Evolutionary conservation across 2,888 invertebrate species (phyloP), one percentile per base, ranked within the genome.

Genomic region (Andricus curvator): DNA sequence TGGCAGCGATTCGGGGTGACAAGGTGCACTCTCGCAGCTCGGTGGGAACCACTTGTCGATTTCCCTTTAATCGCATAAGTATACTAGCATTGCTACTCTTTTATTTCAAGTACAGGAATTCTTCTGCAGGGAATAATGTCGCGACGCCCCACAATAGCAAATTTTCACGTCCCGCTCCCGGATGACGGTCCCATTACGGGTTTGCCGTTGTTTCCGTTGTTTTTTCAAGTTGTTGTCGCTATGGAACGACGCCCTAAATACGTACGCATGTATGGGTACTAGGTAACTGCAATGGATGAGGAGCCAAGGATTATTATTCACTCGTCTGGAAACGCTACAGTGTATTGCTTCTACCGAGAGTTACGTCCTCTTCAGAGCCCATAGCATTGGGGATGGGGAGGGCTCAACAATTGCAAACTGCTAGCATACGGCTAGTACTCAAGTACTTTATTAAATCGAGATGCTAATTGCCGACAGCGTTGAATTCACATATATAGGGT

Each of bases 11-110:
- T 82, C 84, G 78, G 83, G 83, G 81, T 86, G 86, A 88, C 88
- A 90, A 90, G 89, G 90, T 89, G 90, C 88, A 85, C 83, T 76
- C 84, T 86, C 86, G 82, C 85, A 84, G 84, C 86, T 83, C 87
- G 91, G 91, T 92, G 92, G 92, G 92, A 92, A 92, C 91, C 89
- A 92, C 91, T 92, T 90, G 92, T 91, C 90, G 87, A 87, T 86
- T 87, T 84, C 78, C 80, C 81, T 82, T 66, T 76, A 51, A 25
- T 25, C 20, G 48, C 66, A 66, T 74, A 76, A 41, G 37, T 78
- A 60, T 74, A 60, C 78, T 51, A 51, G 70, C 78, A 78, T 84
- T 82, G 84, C 84, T 65, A 82, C 81, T 82, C 83, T 78, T 84
- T 90, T 89, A 89, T 89, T 88, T 89, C 84, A 89, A 89, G 87